Percentiles rank a stretch among this genome's conserved stretches.
Evolutionary conservation across 2,797 vertebrate genomes (phyloP).

Genomic region (Sebastes melanostomus): DNA sequence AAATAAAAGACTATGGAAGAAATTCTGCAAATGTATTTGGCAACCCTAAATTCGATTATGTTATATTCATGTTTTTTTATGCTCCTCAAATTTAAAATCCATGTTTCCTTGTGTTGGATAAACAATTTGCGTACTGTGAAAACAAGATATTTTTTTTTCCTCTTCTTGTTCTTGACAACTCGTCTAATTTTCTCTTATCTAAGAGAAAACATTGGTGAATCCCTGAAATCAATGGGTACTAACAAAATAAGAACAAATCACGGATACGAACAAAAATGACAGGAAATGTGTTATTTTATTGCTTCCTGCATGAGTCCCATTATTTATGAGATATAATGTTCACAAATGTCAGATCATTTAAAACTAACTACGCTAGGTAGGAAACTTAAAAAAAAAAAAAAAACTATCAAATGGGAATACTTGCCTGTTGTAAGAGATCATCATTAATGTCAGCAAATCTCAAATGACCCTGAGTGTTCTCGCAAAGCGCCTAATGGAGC

Average conservation of each 20-base stretch:
- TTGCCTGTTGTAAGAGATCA: constrained; percentile 35
- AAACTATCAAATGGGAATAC: constrained; percentile 3
- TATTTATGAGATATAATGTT: neutral
- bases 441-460: constrained; percentile 60
- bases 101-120: neutral
- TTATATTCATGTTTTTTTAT: neutral
- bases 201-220: neutral
- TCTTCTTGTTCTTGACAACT: neutral
- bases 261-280: neutral
- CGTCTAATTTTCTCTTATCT: too few species aligned
- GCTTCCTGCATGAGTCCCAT: neutral
- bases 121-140: neutral
- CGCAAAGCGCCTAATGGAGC: constrained; percentile 69
- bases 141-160: neutral
- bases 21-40: too few species aligned
- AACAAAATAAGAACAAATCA: neutral
- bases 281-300: neutral
- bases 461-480: constrained; percentile 65
- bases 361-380: neutral
- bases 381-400: neutral
- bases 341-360: neutral
- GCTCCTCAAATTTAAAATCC: neutral
- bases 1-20: too few species aligned
- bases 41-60: neutral
- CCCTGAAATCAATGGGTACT: neutral